Evolutionary conservation across 1,140 invertebrate genomes (phyloP).

Genomic region (Monochamus saltuarius): DNA sequence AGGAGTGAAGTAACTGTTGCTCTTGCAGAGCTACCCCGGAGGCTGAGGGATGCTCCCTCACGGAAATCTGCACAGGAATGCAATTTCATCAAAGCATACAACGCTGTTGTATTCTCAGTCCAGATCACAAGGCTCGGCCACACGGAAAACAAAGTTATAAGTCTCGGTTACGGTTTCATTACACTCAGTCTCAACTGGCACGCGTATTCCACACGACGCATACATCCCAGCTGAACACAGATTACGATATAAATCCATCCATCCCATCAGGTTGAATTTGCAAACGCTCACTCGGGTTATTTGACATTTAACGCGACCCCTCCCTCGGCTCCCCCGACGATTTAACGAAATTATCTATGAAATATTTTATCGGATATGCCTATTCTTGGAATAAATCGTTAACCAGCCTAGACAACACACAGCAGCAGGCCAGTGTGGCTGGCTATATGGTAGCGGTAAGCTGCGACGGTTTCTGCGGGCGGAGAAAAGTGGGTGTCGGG

Average conservation of each 20-base stretch:
- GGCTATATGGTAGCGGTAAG: too few species aligned
- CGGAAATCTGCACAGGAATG: conserved; percentile 53
- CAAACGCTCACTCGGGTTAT: conserved; percentile 9
- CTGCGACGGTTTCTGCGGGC: not conserved
- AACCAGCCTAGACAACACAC: too few species aligned
- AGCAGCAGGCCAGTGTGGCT: too few species aligned
- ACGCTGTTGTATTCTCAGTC: conserved; percentile 46
- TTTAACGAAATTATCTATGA: too few species aligned
- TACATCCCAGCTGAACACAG: conserved; percentile 1
- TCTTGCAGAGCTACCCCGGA: conserved; percentile 40
- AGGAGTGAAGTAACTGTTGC: conserved; percentile 50
- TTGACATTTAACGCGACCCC: conserved; percentile 13
- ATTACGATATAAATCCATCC: conserved; percentile 15
- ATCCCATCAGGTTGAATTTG: conserved; percentile 13
- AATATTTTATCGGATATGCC: too few species aligned
- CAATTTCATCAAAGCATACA: conserved; percentile 52
- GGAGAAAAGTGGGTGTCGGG: conserved; percentile 1
- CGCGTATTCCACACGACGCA: conserved; percentile 15
- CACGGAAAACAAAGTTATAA: conserved; percentile 54
- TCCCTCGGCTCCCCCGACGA: not conserved
- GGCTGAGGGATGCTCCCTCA: conserved; percentile 41
- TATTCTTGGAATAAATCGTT: too few species aligned
- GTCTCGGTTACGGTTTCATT: conserved; percentile 52
- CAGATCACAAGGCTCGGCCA: conserved; percentile 50
- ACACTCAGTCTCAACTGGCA: conserved; percentile 32